Conservation (phyloP, 2,888 invertebrate genomes). For the Monochamus alternatus region DNA sequence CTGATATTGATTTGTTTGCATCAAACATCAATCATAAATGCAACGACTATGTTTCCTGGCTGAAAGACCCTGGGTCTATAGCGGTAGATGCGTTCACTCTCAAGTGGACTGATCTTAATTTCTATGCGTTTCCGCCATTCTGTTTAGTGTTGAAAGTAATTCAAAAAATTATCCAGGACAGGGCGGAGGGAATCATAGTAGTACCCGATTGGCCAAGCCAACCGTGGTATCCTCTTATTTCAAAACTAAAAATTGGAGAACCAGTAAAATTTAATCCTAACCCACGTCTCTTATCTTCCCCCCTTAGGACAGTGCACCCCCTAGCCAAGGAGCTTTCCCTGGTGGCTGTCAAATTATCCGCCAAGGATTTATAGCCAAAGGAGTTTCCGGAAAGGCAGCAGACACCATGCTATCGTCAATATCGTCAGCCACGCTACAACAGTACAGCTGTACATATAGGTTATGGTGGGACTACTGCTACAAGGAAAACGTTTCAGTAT, state of each 20-base stretch:
- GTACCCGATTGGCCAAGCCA: slow-evolving; percentile 36
- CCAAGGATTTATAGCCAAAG: slow-evolving; percentile 31
- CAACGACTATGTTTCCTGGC: slow-evolving; percentile 40
- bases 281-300: neutral
- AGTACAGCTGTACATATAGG: neutral
- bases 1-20: slow-evolving; percentile 14
- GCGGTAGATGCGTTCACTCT: slow-evolving; percentile 38
- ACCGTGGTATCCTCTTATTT: slow-evolving; percentile 35
- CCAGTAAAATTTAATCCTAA: neutral
- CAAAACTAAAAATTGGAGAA: neutral
- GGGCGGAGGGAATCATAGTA: slow-evolving; percentile 35
- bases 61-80: slow-evolving; percentile 28
- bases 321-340: neutral
- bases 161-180: slow-evolving; percentile 26
- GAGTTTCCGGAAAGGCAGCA: slow-evolving; percentile 10
- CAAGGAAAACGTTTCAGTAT: neutral
- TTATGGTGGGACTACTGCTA: neutral
- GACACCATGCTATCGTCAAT: slow-evolving; percentile 1
- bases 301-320: neutral
- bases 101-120: slow-evolving; percentile 32
- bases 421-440: neutral
- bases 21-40: slow-evolving; percentile 37
- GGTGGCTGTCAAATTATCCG: slow-evolving; percentile 19
- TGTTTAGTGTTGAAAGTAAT: neutral
- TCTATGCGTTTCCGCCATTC: slow-evolving; percentile 46